Base-by-base conservation (phyloP, 2,113 vertebrate genomes). In the Pitta sordida region DNA sequence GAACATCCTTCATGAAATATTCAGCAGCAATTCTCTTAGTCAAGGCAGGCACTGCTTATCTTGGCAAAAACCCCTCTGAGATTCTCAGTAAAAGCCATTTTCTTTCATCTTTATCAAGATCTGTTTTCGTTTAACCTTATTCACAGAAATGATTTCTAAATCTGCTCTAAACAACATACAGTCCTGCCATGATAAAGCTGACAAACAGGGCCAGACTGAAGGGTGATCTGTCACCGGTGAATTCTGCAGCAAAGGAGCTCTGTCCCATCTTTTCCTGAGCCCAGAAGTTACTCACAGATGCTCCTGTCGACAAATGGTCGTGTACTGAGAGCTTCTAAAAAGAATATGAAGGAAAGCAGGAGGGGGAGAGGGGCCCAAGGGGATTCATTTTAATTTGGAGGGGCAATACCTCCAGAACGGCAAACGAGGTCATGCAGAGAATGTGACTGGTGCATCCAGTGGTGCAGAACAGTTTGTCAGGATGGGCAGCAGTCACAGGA, bases 131-230 rank as follows among this genome's bases (percentile, higher is more conserved):
- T 94, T 91, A 89, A 89, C 91, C 70, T 79, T 73, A 46, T 94
- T 95, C 91, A 90, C 46, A 87, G 86, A 87, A 95, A 92, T 19
- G 16, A 84, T 95, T 93, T 94, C 86, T 93, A 76, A 91, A 89
- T 76, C 81, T 65, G 53, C 89, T 91, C 79, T 79, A 22, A 73
- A 93, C 78, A 91, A 79, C 39, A 41, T 21, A 23, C 53, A 58
- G 73, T 34, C 56, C 82, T 88, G 62, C 58, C 63, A 32, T 0
- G 20, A 41, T 39, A 67, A 81, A 93, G 55, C 63, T 67, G 74
- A 80, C 62, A 68, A 86, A 94, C 73, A 84, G 69, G 34, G 52
- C 1, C 30, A 20, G 76, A 9, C 49, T 30, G 51, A 56, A 23
- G n/a, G 41, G 68, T 20, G 49, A 82, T 71, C 71, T 8, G 12